A percentile compares a stretch with the other conserved stretches of the same genome.
These are phyloP conservation scores for Odontomyia ornata DNA, from an alignment of 2,888 invertebrate genomes.

Conservation along the genomic window DNA sequence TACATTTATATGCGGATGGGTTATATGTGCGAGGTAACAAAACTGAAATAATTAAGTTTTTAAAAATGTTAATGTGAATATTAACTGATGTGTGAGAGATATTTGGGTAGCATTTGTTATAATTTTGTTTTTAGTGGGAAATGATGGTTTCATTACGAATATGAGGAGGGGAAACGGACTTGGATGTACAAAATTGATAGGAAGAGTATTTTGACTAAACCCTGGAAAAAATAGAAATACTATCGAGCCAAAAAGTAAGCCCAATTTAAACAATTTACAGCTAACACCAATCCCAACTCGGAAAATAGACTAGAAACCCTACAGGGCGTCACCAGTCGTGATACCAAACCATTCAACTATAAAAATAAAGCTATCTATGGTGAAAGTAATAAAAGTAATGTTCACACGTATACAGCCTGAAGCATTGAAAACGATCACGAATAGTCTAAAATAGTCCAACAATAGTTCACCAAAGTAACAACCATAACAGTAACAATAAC, in stretches of 20 bases:
- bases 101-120: constrained; percentile 2
- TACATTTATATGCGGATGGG: too few species aligned
- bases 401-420: constrained; percentile 33
- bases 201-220: too few species aligned
- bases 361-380: constrained; percentile 31
- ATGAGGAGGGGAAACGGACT: too few species aligned
- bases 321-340: not conserved
- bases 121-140: not conserved
- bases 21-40: not conserved
- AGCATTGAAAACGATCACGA: constrained; percentile 27
- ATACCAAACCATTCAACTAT: not conserved
- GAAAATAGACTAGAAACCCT: not conserved
- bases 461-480: constrained; percentile 25
- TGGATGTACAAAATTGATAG: too few species aligned
- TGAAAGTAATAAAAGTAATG: constrained; percentile 39
- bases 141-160: not conserved
- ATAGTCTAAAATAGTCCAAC: constrained; percentile 1
- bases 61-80: constrained; percentile 10
- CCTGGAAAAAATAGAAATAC: too few species aligned
- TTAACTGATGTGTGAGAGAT: not conserved
- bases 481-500: not conserved
- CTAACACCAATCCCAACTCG: not conserved
- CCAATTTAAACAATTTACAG: too few species aligned
- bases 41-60: constrained; percentile 27
- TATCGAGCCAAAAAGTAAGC: too few species aligned